phyloP scores from a whole-genome alignment of 1,140 invertebrate species.

The Bombus waltoni region DNA sequence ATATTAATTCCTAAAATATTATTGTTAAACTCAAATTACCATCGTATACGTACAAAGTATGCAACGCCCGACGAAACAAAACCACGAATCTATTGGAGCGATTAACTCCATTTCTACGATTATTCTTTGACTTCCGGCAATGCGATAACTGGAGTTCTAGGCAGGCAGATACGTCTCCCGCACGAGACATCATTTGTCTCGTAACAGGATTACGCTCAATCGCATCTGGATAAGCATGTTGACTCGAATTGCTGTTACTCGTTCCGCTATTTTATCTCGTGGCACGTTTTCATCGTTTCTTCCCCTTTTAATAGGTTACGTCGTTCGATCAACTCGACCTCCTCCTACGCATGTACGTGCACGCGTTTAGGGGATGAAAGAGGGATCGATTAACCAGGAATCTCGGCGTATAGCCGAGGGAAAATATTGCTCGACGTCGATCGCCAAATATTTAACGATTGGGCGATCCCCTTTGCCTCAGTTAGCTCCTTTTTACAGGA shows the following conservation, averaged over 20 bases:
- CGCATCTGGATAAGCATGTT: constrained; percentile 59
- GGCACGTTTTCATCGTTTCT: constrained; percentile 28
- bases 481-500: background rate
- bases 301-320: constrained; percentile 44
- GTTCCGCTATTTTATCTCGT: constrained; percentile 50
- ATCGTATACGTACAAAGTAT: background rate
- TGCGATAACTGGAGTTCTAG: background rate
- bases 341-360: background rate
- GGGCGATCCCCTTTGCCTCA: background rate
- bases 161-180: background rate
- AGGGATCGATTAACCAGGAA: constrained; percentile 2
- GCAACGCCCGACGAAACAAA: background rate
- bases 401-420: background rate
- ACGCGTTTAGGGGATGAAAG: background rate
- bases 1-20: background rate
- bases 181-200: constrained; percentile 1
- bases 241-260: constrained; percentile 21
- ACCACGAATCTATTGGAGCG: background rate
- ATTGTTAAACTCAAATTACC: background rate
- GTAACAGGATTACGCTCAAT: constrained; percentile 47
- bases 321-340: constrained; percentile 44
- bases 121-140: background rate
- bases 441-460: constrained; percentile 13
- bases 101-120: background rate
- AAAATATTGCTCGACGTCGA: background rate